Evolutionary conservation across 2,888 invertebrate genomes (phyloP).

Genomic region (Eupithecia subumbrata): DNA sequence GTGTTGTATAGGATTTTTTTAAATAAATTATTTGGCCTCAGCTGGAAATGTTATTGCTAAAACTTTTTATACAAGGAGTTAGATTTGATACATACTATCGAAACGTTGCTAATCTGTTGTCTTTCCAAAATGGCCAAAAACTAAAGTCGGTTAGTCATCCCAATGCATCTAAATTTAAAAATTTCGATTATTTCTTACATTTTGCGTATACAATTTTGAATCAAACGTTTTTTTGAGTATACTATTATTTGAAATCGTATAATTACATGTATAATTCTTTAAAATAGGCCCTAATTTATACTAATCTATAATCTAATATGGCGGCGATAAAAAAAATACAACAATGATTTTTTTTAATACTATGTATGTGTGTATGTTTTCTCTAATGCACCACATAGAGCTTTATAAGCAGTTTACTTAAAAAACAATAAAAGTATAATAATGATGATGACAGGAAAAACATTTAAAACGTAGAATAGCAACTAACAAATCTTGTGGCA

Average conservation of each 20-base stretch:
- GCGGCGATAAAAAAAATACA: constrained; percentile 64
- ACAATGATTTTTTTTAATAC: constrained; percentile 57
- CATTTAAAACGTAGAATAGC: constrained; percentile 1
- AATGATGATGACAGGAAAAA: not conserved
- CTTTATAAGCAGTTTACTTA: not conserved
- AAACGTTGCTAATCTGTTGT: not conserved
- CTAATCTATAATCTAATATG: constrained; percentile 71
- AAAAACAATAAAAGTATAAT: not conserved
- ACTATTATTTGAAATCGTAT: constrained; percentile 66
- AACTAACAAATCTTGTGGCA: not conserved
- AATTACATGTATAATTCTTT: constrained; percentile 68
- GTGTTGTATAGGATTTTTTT: not conserved
- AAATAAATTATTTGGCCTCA: not conserved
- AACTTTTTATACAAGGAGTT: not conserved
- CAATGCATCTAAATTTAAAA: constrained; percentile 46
- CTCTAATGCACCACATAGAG: not conserved
- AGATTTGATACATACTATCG: not conserved
- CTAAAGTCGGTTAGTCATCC: constrained; percentile 2
- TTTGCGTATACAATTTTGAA: constrained; percentile 76
- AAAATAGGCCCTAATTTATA: constrained; percentile 44
- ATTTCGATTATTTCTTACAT: constrained; percentile 49
- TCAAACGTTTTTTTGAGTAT: constrained; percentile 62
- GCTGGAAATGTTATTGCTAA: not conserved
- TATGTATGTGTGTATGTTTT: constrained; percentile 19
- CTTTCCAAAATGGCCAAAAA: not conserved